Base-by-base conservation (phyloP, 2,888 invertebrate genomes). In the Lymantria monacha region DNA sequence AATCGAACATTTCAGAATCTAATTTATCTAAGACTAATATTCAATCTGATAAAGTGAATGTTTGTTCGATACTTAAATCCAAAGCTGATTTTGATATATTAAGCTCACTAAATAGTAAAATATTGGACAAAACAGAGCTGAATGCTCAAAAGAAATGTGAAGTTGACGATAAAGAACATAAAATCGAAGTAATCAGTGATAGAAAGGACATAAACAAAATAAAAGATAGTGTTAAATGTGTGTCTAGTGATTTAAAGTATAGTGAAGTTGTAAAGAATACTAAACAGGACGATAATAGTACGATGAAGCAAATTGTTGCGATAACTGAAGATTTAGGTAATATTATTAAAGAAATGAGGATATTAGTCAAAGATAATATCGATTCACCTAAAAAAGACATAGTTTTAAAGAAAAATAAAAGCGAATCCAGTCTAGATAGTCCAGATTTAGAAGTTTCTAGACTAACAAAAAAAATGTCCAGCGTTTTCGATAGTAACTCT, bases 391-490 rank as follows among this genome's bases (percentile, higher is more conserved):
- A 48, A 67, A 70, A 75, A 63, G 86, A 88, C 67, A 83, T 89
- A 75, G 81, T 87, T 56, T 81, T 91, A 76, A 91, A 91, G 80
- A 92, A 92, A 55, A 90, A 91, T 70, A 90, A 87, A 61, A 91
- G 90, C 52, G 92, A 92, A 66, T 91, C 91, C 11, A 91, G 90
- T 64, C 68, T 91, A n/a, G 92, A 92, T 49, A 92, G 92, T 64
- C 91, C 92, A 0, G 92, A 92, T 63, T 63, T 91, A 55, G 92
- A 92, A 72, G 92, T 92, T 0, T 92, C 91, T 38, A 81, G 90
- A 57, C 70, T 91, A 5, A 92, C 92, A 88, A 83, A 86, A 58
- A 87, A 85, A 46, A 36, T 80, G 36, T 30, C 81, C 7, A 88
- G 87, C 63, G 84, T 87, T 3, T 88, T 87, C 52, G 91, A 91